A percentile compares a stretch with the other conserved stretches of the same genome.
Evolutionary conservation across 2,113 vertebrate genomes (phyloP).

Genomic region (Oophaga pumilio): DNA sequence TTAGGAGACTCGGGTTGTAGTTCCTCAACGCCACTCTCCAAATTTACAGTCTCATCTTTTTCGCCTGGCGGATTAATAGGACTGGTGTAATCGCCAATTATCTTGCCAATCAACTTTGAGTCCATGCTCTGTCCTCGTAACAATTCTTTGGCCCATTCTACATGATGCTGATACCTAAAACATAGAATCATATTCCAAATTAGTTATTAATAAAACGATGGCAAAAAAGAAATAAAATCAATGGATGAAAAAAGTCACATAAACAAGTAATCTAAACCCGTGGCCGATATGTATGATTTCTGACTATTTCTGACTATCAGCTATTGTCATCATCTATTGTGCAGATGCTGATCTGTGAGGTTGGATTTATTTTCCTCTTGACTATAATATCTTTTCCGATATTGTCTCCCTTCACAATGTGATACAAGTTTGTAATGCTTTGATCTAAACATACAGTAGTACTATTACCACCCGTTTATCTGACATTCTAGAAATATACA

Average conservation of each 20-base stretch:
- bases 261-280: background rate
- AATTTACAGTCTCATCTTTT: background rate
- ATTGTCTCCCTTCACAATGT: too few species aligned
- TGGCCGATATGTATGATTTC: too few species aligned
- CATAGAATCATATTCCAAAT: background rate
- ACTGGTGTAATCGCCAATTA: constrained; percentile 70
- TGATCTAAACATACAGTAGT: too few species aligned
- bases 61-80: constrained; percentile 59
- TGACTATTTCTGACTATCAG: too few species aligned
- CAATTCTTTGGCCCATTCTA: constrained; percentile 74
- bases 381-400: too few species aligned
- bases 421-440: too few species aligned
- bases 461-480: too few species aligned
- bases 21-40: background rate
- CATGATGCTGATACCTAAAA: constrained; percentile 78
- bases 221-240: background rate
- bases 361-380: too few species aligned
- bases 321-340: too few species aligned
- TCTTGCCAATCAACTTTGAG: constrained; percentile 61
- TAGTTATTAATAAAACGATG: background rate
- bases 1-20: background rate
- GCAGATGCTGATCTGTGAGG: too few species aligned
- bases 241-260: background rate
- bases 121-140: constrained; percentile 78
- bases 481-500: too few species aligned